Base-by-base conservation (phyloP, 2,113 vertebrate species). In the Hucho hucho region DNA sequence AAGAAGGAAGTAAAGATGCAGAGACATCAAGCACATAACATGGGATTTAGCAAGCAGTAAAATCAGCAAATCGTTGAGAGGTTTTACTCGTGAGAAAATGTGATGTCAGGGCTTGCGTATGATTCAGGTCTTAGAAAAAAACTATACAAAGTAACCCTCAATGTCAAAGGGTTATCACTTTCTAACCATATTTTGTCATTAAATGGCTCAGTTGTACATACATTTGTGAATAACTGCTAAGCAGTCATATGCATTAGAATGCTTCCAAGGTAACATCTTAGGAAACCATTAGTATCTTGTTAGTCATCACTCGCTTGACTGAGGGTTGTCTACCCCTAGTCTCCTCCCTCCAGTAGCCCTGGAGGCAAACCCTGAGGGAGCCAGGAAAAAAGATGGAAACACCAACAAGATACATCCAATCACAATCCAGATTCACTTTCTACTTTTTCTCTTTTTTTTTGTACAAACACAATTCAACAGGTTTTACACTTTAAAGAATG, bases 341-440 rank as follows among this genome's bases (percentile, higher is more conserved):
- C 32, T 37, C 29, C 1, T 49, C 63, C 70, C 69, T 46, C 32
- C 61, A 20, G 25, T 2, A 76, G 69, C 61, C 80, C 74, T 74
- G 75, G 67, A 81, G 56, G 24, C 79, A 85, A 86, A 77, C 81
- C 77, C 77, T 64, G 24, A 72, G 12, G 53, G 78, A 76, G 83
- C 75, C 68, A 83, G 46, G 53, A 86, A 83, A 80, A 56, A 71
- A 64, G 64, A 86, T 79, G 80, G 74, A 90, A 90, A 89, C 88
- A 95, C 92, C 92, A 89, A 91, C 92, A 91, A 94, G 89, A 95
- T 92, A 29, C 95, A 83, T 94, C 91, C 89, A 94, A 93, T 91
- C 92, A 96, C 93, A 93, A 92, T 95, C 90, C 93, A 95, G 91
- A 93, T 90, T 95, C 92, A 95, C 90, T 92, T 81, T 83, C 70